Percentiles rank a stretch among this genome's conserved stretches.
Evolutionary conservation across 2,113 vertebrate genomes (phyloP).

Genomic region (Prochilodus magdalenae): DNA sequence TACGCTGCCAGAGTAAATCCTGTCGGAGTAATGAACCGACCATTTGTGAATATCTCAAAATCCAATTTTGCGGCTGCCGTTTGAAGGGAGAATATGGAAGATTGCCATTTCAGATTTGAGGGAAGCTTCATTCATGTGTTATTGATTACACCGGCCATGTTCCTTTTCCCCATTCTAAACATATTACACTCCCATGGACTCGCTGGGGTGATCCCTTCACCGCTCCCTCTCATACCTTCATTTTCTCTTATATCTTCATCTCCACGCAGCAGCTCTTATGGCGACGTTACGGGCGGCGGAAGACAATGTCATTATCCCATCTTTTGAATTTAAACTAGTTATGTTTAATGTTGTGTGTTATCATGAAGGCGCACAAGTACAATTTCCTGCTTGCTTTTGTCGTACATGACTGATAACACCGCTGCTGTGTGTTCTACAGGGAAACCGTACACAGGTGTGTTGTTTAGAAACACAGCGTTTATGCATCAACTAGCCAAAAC

Average conservation of each 20-base stretch:
- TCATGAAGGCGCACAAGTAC: neutral
- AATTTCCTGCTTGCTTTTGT: constrained; percentile 29
- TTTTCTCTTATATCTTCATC: constrained; percentile 30
- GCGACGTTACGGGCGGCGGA: neutral
- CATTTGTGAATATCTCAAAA: constrained; percentile 60
- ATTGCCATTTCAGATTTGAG: constrained; percentile 55
- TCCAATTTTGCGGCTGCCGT: constrained; percentile 55
- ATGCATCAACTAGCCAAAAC: too few relatives aligned
- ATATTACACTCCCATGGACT: constrained; percentile 51
- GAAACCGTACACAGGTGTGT: neutral
- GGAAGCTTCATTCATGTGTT: constrained; percentile 53
- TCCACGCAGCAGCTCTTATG: constrained; percentile 8
- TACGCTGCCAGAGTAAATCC: constrained; percentile 50
- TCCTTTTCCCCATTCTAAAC: constrained; percentile 50
- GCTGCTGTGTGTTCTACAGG: neutral
- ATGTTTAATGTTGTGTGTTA: constrained; percentile 39
- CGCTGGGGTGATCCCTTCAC: constrained; percentile 20
- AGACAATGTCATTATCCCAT: constrained; percentile 13
- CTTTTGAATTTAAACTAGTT: constrained; percentile 25
- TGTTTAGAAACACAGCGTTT: too few relatives aligned
- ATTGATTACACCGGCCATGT: constrained; percentile 56
- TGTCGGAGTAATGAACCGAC: constrained; percentile 55
- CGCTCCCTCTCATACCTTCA: neutral
- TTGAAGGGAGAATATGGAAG: constrained; percentile 51
- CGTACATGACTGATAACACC: neutral